These are phyloP conservation scores for Nesogale talazaci DNA, from an alignment of 2,113 vertebrate species.

Conservation along the genomic window DNA sequence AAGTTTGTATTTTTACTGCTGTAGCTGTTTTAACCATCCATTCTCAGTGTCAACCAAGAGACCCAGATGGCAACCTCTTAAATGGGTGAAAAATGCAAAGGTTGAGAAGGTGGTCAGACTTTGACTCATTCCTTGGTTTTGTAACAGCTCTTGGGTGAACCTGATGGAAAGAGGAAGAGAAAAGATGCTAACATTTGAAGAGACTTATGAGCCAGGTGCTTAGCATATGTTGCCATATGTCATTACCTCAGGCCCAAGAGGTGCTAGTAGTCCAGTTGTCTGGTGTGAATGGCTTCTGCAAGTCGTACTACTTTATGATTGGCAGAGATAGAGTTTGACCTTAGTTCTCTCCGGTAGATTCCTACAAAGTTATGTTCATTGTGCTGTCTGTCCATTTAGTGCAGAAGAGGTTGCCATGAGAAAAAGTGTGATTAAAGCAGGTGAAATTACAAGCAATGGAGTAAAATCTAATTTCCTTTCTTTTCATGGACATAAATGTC, in stretches of 20 bases:
- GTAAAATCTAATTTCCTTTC: background rate
- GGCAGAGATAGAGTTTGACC: background rate
- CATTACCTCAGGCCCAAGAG: background rate
- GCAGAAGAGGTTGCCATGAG: background rate
- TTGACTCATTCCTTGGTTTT: background rate
- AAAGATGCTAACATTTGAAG: background rate
- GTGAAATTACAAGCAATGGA: background rate
- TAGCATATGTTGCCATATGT: background rate
- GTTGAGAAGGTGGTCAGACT: background rate
- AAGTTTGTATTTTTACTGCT: background rate
- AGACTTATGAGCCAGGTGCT: background rate
- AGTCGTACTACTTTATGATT: background rate
- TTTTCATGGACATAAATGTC: background rate
- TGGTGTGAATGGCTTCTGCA: background rate
- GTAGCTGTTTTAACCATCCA: background rate
- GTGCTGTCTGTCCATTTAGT: background rate
- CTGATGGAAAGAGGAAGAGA: background rate
- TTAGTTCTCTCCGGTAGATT: accelerated
- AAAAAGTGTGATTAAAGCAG: background rate
- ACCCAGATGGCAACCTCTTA: background rate
- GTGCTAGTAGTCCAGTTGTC: background rate
- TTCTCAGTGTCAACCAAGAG: background rate
- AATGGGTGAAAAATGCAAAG: background rate
- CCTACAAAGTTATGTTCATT: background rate
- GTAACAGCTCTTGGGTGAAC: background rate